Conservation (phyloP, 2,113 vertebrate species). For the Oostethus manadensis region DNA sequence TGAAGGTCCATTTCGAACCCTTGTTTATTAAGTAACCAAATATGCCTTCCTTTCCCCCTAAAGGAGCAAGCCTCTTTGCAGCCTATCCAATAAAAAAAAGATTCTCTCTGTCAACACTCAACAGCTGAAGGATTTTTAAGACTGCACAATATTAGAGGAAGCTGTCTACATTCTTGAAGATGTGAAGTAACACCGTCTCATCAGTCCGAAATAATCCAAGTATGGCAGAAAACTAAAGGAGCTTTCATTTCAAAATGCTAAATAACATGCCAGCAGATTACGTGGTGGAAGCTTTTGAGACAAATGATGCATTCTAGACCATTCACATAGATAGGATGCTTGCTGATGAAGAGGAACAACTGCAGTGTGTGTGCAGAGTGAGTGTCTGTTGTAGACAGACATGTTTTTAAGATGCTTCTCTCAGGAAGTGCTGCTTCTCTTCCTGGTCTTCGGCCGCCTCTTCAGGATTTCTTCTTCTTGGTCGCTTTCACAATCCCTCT, state of each 20-base stretch:
- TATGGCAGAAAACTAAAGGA: constrained; percentile 3
- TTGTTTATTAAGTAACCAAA: background rate
- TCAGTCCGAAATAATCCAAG: constrained; percentile 14
- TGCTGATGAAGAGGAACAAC: constrained; percentile 5
- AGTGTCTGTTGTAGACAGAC: background rate
- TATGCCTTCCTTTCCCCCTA: background rate
- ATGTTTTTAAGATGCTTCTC: background rate
- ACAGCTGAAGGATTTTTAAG: constrained; percentile 35
- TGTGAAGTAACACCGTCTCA: constrained; percentile 7
- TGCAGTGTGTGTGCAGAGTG: background rate
- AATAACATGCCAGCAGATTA: constrained; percentile 12
- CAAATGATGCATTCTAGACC: constrained; percentile 6
- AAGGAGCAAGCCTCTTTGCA: background rate
- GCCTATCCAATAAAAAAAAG: background rate
- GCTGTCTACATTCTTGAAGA: constrained; percentile 16
- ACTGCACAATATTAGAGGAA: constrained; percentile 33
- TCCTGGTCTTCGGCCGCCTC: constrained; percentile 72
- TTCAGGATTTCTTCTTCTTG: constrained; percentile 76
- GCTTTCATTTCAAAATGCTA: constrained; percentile 13
- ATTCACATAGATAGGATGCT: constrained; percentile 3
- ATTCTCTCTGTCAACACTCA: constrained; percentile 1
- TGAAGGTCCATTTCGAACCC: constrained; percentile 1
- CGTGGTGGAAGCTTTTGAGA: constrained; percentile 5
- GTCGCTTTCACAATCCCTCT: constrained; percentile 91
- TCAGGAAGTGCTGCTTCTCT: constrained; percentile 87